Conservation (phyloP, 2,797 vertebrate genomes). For the Sebastes flavidus region DNA sequence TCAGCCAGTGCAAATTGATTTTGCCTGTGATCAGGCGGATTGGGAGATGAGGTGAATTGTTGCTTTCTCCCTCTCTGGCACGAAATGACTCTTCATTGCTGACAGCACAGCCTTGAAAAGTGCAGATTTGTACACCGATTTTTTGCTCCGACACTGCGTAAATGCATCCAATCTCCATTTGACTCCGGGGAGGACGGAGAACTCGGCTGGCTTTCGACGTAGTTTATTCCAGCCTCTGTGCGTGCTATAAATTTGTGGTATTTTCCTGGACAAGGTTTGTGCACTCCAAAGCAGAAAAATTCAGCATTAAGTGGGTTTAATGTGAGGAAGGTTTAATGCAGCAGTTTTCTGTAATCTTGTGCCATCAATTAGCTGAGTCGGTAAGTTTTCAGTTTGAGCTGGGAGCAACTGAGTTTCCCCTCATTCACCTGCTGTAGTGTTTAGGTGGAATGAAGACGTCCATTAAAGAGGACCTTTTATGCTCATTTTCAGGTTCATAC, state of each 20-base stretch:
- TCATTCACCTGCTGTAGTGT: neutral
- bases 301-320: neutral
- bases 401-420: neutral
- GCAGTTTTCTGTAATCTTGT: constrained; percentile 4
- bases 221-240: constrained; percentile 1
- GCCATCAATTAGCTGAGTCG: neutral
- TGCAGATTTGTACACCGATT: constrained; percentile 1
- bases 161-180: constrained; percentile 12
- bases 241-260: neutral
- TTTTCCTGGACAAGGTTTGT: neutral
- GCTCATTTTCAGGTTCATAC: too few relatives aligned
- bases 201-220: neutral
- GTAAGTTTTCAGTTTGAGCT: neutral
- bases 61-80: constrained; percentile 1
- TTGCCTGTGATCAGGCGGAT: constrained; percentile 1
- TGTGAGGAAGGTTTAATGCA: neutral
- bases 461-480: neutral
- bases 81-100: constrained; percentile 17
- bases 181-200: constrained; percentile 5
- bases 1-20: constrained; percentile 35
- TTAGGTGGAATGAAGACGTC: neutral
- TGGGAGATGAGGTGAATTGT: constrained; percentile 8
- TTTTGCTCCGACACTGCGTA: neutral
- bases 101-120: constrained; percentile 21
- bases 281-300: neutral